Evolutionary conservation across 1,140 invertebrate species (phyloP).

Genomic region (Alviniconcha marisindica): DNA sequence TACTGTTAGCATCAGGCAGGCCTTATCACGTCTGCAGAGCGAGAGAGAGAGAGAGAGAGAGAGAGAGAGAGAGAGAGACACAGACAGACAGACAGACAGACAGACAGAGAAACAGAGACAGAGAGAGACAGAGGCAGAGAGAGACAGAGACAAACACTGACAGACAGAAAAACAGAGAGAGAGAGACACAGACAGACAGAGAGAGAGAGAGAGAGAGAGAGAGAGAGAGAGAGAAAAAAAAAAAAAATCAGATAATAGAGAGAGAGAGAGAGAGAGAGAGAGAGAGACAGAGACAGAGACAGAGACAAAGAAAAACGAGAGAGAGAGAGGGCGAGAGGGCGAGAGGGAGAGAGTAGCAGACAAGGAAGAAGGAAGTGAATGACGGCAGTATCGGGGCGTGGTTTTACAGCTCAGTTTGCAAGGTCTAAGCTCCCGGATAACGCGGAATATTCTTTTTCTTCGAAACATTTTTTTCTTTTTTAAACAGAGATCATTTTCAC

Average conservation of each 20-base stretch:
- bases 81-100: background rate
- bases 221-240: background rate
- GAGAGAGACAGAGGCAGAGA: background rate
- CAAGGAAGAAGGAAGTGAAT: too few species aligned
- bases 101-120: slow-evolving; percentile 7
- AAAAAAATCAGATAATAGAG: background rate
- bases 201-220: slow-evolving; percentile 17
- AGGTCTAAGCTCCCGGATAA: too few species aligned
- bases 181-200: background rate
- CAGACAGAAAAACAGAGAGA: background rate
- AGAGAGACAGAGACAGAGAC: background rate
- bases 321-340: background rate
- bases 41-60: background rate
- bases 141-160: background rate
- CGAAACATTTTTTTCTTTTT: too few species aligned
- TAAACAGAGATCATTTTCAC: too few species aligned
- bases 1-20: too few species aligned
- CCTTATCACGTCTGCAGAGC: background rate
- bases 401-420: too few species aligned
- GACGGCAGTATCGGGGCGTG: too few species aligned
- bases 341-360: too few species aligned
- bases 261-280: background rate
- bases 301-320: background rate
- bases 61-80: background rate
- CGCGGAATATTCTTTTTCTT: too few species aligned